Base-by-base conservation (phyloP, 2,797 vertebrate genomes). In the Darevskia nairensis region DNA sequence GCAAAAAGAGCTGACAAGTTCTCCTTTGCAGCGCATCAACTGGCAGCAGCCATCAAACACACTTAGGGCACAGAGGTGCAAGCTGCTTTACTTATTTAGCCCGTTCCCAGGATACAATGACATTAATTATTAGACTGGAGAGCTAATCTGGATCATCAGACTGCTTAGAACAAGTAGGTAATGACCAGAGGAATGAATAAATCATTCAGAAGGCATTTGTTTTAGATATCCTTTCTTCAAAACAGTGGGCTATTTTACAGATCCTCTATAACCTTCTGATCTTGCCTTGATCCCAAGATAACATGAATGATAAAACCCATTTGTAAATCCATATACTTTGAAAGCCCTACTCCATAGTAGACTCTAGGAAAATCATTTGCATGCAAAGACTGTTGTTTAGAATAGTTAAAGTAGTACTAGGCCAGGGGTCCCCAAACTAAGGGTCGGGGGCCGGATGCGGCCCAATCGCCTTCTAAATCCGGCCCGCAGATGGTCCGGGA, bases 221-320 rank as follows among this genome's bases (percentile, higher is more conserved):
- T 84, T 55, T 61, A 75, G 72, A 66, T 41, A 64, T 10, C 8
- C 55, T 59, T n/a, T 75, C 23, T 25, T 61, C 19, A 61, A 84
- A 32, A 74, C 27, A 10, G 41, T 35, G 19, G 15, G n/a, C 4
- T 19, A 44, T 44, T 82, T 66, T 27, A 81, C 13, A 59, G 44
- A 61, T 39, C 61, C 55, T 35, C 2, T 44, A 35, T 29, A 66
- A 86, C 80, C 35, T 81, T 25, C 11, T 39, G 78, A 88, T 89
- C 19, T n/a, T 21, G 41, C 8, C 64, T 82, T 84, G 68, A 90
- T 86, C 46, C 46, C 92, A 91, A 86, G 88, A 86, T 80, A 91
- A 64, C 7, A 85, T 76, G 1, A 89, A 59, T 39, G 5, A 55
- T 72, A 69, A 64, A 41, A 41, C 10, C 13, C 29, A 25, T 72